Evolutionary conservation across 1,140 invertebrate species (phyloP).

Genomic region (Drosophila burlai): DNA sequence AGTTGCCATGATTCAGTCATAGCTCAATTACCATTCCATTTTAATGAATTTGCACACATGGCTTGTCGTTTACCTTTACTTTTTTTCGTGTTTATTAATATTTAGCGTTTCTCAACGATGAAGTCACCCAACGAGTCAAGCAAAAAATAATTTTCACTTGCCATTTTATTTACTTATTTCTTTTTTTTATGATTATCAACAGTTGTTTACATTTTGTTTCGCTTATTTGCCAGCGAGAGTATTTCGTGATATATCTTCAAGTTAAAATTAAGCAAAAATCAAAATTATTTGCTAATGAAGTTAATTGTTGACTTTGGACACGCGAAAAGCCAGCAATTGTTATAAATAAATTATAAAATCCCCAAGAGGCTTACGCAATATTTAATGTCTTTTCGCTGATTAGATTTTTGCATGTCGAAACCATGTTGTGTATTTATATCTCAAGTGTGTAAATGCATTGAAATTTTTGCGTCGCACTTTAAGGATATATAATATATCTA

Average conservation of each 20-base stretch:
- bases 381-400: constrained; percentile 56
- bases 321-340: constrained; percentile 10
- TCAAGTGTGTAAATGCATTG: constrained; percentile 72
- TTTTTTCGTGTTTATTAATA: constrained; percentile 21
- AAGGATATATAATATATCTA: constrained; percentile 56
- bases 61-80: constrained; percentile 19
- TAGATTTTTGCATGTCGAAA: constrained; percentile 69
- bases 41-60: constrained; percentile 27
- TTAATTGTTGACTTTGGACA: constrained; percentile 57
- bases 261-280: constrained; percentile 9
- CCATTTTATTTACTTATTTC: constrained; percentile 40
- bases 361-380: constrained; percentile 59
- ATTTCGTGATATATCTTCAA: constrained; percentile 6
- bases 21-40: constrained; percentile 30
- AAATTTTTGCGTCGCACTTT: constrained; percentile 66
- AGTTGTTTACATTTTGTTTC: constrained; percentile 38
- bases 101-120: constrained; percentile 34
- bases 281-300: constrained; percentile 52
- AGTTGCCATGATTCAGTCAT: constrained; percentile 26
- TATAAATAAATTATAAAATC: constrained; percentile 64
- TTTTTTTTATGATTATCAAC: constrained; percentile 39
- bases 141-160: constrained; percentile 40
- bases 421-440: constrained; percentile 56
- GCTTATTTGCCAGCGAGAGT: constrained; percentile 11
- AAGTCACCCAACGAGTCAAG: constrained; percentile 37